Conservation (phyloP, 1,140 invertebrate species). For the Capitella teleta region DNA sequence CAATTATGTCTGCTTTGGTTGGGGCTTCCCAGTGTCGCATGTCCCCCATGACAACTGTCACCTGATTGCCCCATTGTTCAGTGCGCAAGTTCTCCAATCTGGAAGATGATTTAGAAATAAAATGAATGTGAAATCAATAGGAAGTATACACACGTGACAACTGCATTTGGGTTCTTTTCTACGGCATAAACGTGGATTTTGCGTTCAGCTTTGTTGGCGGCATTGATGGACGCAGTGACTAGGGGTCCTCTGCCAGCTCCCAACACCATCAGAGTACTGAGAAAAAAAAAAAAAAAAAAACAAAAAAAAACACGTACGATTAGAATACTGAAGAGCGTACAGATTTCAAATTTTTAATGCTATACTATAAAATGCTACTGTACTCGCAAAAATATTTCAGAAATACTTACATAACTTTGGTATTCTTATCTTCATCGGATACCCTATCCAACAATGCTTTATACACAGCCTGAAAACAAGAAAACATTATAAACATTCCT, state of each 20-base stretch:
- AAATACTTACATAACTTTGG: conserved; percentile 40
- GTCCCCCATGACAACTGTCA: conserved; percentile 53
- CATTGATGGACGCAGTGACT: conserved; percentile 70
- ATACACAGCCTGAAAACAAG: conserved; percentile 43
- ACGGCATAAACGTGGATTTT: conserved; percentile 70
- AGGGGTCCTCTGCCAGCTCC: conserved; percentile 84
- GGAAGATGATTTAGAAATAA: neutral
- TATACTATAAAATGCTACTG: neutral
- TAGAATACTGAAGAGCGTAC: too few species aligned
- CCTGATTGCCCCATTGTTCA: conserved; percentile 64
- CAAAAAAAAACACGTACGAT: too few species aligned
- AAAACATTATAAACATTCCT: conserved; percentile 14
- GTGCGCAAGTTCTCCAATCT: conserved; percentile 63
- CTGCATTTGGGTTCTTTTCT: conserved; percentile 96
- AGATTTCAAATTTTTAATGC: neutral
- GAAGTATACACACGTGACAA: conserved; percentile 59
- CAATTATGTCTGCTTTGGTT: conserved; percentile 74
- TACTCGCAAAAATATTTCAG: too few species aligned
- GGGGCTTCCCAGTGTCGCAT: conserved; percentile 73
- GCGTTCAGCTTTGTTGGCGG: conserved; percentile 55
- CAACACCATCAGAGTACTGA: conserved; percentile 70
- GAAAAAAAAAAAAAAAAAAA: neutral
- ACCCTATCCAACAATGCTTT: conserved; percentile 56
- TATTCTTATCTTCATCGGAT: conserved; percentile 43
- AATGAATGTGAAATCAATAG: neutral